Base-by-base conservation (phyloP, 2,797 vertebrate species). In the Hyperoplus immaculatus region DNA sequence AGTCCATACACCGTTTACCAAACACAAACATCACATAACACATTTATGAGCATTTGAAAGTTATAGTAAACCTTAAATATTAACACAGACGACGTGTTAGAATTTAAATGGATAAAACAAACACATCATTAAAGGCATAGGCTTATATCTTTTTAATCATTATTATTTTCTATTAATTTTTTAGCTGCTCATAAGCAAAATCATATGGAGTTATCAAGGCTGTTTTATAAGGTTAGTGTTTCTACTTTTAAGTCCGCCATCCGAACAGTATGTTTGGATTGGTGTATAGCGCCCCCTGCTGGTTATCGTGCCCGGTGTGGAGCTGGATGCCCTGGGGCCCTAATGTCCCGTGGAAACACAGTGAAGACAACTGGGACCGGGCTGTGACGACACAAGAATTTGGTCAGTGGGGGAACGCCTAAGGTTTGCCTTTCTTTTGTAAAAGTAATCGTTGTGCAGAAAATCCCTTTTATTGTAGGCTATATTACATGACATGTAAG, bases 261-360 rank as follows among this genome's bases (percentile, higher is more conserved):
- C 45, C 61, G 16, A 6, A 8, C 39, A 54, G 36, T 51, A 90
- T 79, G 36, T 51, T 91, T 79, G 41, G 61, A 80, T 82, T 89
- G 84, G 89, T 90, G 81, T 62, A 77, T 78, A 90, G 90, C 90
- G 89, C 85, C 94, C 89, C 93, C 94, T 93, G 89, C 93, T 94
- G 95, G 90, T 69, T 15, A 10, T 3, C 10, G 7, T 4, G 4
- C 8, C 54, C 5, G 12, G 12, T 55, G 60, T 85, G 75, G 83
- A 70, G 68, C 59, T 75, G 61, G 74, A 88, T 80, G 78, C 88
- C 89, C 85, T 77, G 85, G 77, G 89, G 87, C 83, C 90, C 90
- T 61, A 74, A 82, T 80, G 88, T 80, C 85, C 78, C 84, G 18
- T 81, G 15, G 55, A 72, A 38, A 54, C 29, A 76, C 51, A 29